Conservation (phyloP, 30 jellyfish, hydroid and myxozoan species). For the Chrysaora quinquecirrha region DNA sequence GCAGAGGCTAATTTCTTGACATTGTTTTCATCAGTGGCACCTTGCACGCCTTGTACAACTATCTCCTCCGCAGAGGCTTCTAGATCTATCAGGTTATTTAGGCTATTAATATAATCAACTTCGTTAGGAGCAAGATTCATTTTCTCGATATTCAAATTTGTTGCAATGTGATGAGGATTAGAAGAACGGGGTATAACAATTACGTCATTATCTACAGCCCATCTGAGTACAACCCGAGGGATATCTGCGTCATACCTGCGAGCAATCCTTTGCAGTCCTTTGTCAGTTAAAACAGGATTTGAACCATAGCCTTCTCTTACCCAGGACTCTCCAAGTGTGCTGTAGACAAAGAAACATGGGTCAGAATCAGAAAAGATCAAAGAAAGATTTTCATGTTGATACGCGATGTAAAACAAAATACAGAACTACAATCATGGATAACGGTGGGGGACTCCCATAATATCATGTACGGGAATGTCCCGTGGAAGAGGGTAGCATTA, state of each 20-base stretch:
- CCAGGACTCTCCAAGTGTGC: conserved; percentile 83
- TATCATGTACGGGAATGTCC: no score
- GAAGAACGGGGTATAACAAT: conserved; percentile 70
- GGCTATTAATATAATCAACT: conserved; percentile 16
- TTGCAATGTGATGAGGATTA: conserved; percentile 66
- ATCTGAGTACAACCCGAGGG: conserved; percentile 75
- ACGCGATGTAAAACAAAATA: no score
- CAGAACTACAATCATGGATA: no score
- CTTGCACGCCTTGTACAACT: no score
- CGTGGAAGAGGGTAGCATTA: no score
- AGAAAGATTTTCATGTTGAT: no score
- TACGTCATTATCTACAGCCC: conserved; percentile 81
- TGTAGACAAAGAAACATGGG: conserved; percentile 15
- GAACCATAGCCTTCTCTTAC: conserved; percentile 57
- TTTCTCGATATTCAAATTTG: conserved; percentile 41
- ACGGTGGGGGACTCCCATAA: no score
- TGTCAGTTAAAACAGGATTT: conserved; percentile 62
- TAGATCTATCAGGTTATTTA: conserved; percentile 28
- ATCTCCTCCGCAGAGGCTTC: not conserved
- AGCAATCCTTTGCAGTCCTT: conserved; percentile 52
- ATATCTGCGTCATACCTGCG: conserved; percentile 70
- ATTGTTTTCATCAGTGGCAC: no score
- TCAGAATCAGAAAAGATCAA: no score
- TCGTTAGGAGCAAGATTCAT: conserved; percentile 43
- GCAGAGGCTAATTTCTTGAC: no score